These are phyloP conservation scores for Engraulis encrasicolus DNA, from an alignment of 2,113 vertebrate genomes.

Conservation along the genomic window DNA sequence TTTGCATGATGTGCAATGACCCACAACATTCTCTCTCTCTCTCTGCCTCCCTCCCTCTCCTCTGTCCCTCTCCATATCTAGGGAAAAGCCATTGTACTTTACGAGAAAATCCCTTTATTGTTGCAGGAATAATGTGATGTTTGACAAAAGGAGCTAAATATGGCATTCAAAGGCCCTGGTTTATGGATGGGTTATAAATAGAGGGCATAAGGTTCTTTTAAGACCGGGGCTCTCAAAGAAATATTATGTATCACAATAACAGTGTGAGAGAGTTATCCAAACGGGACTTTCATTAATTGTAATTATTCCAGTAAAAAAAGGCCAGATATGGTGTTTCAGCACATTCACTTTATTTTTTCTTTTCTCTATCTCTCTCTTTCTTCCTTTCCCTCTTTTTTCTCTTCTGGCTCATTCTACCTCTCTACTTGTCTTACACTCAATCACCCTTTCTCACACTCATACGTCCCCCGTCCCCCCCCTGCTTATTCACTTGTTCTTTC, in stretches of 20 bases:
- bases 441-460: background rate
- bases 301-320: slow-evolving; percentile 46
- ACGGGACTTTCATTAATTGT: slow-evolving; percentile 45
- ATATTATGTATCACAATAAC: slow-evolving; percentile 15
- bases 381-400: background rate
- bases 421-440: no score
- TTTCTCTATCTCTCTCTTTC: background rate
- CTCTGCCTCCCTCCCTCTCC: no score
- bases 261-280: slow-evolving; percentile 27
- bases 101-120: slow-evolving; percentile 15
- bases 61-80: background rate
- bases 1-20: background rate
- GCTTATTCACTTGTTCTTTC: no score
- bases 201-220: background rate
- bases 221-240: background rate
- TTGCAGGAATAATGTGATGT: background rate
- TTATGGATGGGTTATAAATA: background rate
- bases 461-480: no score
- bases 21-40: background rate
- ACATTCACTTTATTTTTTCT: background rate
- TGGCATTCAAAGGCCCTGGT: background rate
- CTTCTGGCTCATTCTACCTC: no score
- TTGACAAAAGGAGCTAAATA: background rate
- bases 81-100: slow-evolving; percentile 6
- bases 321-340: slow-evolving; percentile 5